These are phyloP conservation scores for Eucriotettix oculatus DNA, from an alignment of 2,888 invertebrate genomes.

Conservation along the genomic window DNA sequence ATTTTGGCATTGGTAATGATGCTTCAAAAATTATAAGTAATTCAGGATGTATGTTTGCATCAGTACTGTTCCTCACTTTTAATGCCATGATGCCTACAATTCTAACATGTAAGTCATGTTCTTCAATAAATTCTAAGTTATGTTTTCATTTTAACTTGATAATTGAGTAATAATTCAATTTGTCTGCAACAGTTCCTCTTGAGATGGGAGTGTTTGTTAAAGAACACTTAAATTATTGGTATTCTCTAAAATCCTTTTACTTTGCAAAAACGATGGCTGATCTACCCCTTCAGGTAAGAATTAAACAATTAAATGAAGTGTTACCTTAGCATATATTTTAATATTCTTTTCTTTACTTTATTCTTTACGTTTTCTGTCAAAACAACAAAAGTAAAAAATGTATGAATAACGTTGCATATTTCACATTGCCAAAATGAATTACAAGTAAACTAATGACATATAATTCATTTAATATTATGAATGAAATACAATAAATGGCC, in stretches of 20 bases:
- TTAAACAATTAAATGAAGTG: neutral
- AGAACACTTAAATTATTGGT: constrained; percentile 95
- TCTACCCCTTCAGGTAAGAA: constrained; percentile 79
- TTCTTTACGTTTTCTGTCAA: too few relatives aligned
- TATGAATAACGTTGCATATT: too few relatives aligned
- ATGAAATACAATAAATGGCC: too few relatives aligned
- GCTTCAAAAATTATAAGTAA: constrained; percentile 90
- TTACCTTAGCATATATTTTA: neutral
- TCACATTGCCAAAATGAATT: too few relatives aligned
- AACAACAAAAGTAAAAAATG: too few relatives aligned
- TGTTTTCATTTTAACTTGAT: neutral
- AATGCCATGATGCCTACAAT: constrained; percentile 97
- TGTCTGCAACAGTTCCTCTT: constrained; percentile 56
- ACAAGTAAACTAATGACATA: too few relatives aligned
- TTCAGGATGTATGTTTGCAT: constrained; percentile 90
- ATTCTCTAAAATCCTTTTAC: constrained; percentile 91
- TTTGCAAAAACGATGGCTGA: constrained; percentile 93
- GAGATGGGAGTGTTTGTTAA: constrained; percentile 90
- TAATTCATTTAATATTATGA: too few relatives aligned
- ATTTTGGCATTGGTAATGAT: constrained; percentile 84
- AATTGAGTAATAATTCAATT: neutral
- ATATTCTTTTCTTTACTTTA: neutral
- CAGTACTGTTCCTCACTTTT: constrained; percentile 91
- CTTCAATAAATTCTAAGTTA: neutral
- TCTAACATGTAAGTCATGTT: constrained; percentile 66